Conservation (phyloP, 1,140 invertebrate genomes). For the Drosophila sturtevanti region DNA sequence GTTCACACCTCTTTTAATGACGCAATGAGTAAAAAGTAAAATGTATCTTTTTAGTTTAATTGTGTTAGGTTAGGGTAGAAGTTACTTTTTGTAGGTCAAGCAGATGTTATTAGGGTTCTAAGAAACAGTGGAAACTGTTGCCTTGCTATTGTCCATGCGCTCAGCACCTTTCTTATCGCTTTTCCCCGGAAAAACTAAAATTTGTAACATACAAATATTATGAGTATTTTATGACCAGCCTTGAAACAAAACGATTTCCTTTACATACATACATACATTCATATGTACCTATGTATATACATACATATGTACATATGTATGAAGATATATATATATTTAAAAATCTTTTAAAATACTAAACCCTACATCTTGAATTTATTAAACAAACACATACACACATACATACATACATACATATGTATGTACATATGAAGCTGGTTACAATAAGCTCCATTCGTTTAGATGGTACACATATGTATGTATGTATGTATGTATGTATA, state of each 20-base stretch:
- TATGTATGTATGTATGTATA: neutral
- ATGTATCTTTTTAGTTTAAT: slow-evolving; percentile 4
- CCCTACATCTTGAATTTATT: neutral
- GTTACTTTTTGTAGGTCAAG: neutral
- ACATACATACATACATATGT: neutral
- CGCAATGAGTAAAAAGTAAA: slow-evolving; percentile 30
- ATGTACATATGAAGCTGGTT: too few species aligned
- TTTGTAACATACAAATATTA: slow-evolving; percentile 14
- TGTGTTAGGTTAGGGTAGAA: slow-evolving; percentile 11
- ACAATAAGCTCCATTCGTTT: neutral
- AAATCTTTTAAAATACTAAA: neutral
- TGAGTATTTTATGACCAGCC: slow-evolving; percentile 18
- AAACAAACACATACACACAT: neutral
- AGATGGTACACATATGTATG: neutral
- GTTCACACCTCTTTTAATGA: slow-evolving; percentile 49
- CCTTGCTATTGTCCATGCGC: neutral
- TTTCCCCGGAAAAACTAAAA: slow-evolving; percentile 10
- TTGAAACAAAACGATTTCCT: slow-evolving; percentile 13
- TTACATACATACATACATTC: neutral
- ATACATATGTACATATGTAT: neutral
- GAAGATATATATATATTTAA: too few species aligned
- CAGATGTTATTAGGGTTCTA: slow-evolving; percentile 34
- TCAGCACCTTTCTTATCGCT: slow-evolving; percentile 40
- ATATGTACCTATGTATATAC: neutral
- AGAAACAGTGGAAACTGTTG: slow-evolving; percentile 11